Base-by-base conservation (phyloP, 2,797 vertebrate species). In the Silurus lanzhouensis region DNA sequence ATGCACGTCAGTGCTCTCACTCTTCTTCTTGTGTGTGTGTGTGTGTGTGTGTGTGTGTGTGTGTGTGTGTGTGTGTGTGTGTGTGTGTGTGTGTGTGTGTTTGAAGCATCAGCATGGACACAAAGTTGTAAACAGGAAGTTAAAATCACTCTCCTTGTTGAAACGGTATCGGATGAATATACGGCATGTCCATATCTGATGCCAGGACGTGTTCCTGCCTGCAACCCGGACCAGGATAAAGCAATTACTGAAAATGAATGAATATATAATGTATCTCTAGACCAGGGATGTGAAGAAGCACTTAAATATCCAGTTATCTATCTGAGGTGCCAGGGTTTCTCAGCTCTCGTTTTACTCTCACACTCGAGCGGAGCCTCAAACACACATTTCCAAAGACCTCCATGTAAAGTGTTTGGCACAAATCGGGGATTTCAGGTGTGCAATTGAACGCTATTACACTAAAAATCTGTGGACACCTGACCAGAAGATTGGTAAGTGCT, bases 1-100 rank as follows among this genome's bases (percentile, higher is more conserved):
- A 58, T 67, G 81, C 78, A 72, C 82, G 55, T 87, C 88, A 89
- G 78, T 78, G 78, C 22, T 20, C 38, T 72, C 27, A 1, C 66
- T 17, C 19, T 31, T 1, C n/a, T 13, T 74, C 1, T 10, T 17
- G 1, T 27, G 1, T 78, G 38, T 64, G 77, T 46, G 57, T 61
- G 75, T 85, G 48, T 52, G 67, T 52, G 71, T 27, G 52, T 75
- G 31, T 63, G 77, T 46, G 57, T 61, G 75, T 85, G 48, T 52
- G 67, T 52, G 71, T 27, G 52, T 76, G 72, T 57, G 72, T 76
- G 72, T 31, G 55, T 31, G 74, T 48, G 70, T 72, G 46, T 57
- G 48, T 83, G 46, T 38, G 67, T 44, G 60, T 44, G 72, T 64
- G 44, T 57, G 66, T 20, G 79, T 19, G 63, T 13, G 44, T 57